phyloP scores from a whole-genome alignment of 1,140 invertebrate genomes.

The Lepidurus apus region DNA sequence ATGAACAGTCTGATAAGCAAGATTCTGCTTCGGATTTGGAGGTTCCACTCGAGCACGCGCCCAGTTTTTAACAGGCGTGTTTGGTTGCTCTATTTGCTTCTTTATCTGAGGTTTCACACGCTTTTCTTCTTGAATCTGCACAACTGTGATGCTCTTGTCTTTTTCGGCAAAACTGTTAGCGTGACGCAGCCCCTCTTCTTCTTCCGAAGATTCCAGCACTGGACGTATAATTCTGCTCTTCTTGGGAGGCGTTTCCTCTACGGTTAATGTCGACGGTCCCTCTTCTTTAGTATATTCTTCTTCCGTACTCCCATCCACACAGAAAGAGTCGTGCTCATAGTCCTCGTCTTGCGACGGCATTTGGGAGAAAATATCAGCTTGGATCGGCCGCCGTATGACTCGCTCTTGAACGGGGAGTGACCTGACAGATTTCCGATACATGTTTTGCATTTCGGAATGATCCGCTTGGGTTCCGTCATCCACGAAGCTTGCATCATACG shows the following conservation, averaged over 20 bases:
- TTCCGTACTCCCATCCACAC: conserved; percentile 27
- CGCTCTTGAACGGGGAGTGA: background rate
- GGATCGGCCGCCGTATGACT: conserved; percentile 24
- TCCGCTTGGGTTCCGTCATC: conserved; percentile 19
- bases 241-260: background rate
- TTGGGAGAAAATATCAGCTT: conserved; percentile 29
- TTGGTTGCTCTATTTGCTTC: background rate
- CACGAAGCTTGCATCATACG: conserved; percentile 31
- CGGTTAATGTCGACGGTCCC: background rate
- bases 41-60: background rate
- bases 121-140: background rate
- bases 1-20: background rate
- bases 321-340: conserved; percentile 32
- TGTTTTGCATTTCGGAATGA: conserved; percentile 19
- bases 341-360: conserved; percentile 24
- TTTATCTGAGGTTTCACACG: no score
- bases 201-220: background rate
- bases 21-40: background rate
- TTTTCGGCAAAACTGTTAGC: background rate
- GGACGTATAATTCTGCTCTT: background rate
- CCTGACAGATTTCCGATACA: conserved; percentile 28
- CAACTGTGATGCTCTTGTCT: background rate
- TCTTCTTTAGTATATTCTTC: background rate
- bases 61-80: background rate
- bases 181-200: background rate